These are phyloP conservation scores for Pilophorus perplexus DNA, from an alignment of 2,888 invertebrate species.

Conservation along the genomic window DNA sequence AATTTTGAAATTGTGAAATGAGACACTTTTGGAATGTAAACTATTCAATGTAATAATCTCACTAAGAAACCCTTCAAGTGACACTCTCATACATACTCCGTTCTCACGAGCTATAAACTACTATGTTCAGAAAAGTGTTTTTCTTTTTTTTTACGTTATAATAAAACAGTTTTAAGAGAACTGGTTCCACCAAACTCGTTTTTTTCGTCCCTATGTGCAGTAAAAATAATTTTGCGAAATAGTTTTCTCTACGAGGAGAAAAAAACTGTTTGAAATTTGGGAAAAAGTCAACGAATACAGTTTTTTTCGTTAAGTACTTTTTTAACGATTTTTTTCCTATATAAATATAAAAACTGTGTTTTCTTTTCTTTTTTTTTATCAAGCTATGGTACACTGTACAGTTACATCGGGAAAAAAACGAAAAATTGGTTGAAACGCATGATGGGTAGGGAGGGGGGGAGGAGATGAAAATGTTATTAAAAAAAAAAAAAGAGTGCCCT, in stretches of 20 bases:
- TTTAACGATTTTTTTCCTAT: constrained; percentile 22
- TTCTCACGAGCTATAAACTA: constrained; percentile 13
- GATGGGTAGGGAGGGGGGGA: constrained; percentile 1
- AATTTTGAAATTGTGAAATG: too few relatives aligned
- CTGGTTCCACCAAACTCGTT: constrained; percentile 38
- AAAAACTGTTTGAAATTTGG: constrained; percentile 37
- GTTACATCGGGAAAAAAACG: constrained; percentile 24
- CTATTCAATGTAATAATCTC: constrained; percentile 8
- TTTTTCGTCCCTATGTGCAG: constrained; percentile 38
- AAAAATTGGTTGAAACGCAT: too few relatives aligned
- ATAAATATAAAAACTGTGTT: constrained; percentile 47
- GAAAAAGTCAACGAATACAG: neutral
- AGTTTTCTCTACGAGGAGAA: too few relatives aligned
- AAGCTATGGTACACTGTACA: constrained; percentile 48
- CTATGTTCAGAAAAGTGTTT: neutral
- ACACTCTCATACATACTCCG: constrained; percentile 20
- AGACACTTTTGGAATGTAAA: neutral
- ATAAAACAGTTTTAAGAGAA: neutral
- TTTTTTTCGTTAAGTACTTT: constrained; percentile 33
- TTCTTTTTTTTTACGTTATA: neutral
- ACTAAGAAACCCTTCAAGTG: constrained; percentile 12
- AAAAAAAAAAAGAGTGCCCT: too few relatives aligned
- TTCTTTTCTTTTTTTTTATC: constrained; percentile 34
- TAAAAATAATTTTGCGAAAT: constrained; percentile 44
- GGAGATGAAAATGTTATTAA: too few relatives aligned